These are phyloP conservation scores for Odocoileus virginianus DNA, from an alignment of 2,113 vertebrate genomes.

Conservation along the genomic window DNA sequence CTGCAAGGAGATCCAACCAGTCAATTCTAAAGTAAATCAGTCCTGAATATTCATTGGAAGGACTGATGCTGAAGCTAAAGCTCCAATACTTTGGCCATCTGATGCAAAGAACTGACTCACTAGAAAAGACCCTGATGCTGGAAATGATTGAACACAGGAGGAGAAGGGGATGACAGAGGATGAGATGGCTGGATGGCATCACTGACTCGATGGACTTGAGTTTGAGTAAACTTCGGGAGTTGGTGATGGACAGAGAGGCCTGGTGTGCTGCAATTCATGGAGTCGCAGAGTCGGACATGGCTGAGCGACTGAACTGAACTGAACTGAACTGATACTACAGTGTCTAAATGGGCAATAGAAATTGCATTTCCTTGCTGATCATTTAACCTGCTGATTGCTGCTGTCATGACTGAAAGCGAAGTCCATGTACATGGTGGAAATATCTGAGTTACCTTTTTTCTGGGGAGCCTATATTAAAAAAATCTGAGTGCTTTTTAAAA, in stretches of 20 bases:
- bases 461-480: not conserved
- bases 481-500: not conserved
- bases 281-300: not conserved
- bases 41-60: not conserved
- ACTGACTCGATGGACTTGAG: not conserved
- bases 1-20: not conserved
- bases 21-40: not conserved
- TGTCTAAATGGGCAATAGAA: not conserved
- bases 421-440: not conserved
- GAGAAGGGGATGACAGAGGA: not conserved
- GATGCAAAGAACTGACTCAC: not conserved
- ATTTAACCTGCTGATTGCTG: not conserved
- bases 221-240: not conserved
- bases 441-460: not conserved
- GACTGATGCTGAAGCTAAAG: not conserved
- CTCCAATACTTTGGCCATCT: not conserved
- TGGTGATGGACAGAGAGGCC: not conserved
- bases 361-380: not conserved
- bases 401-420: not conserved
- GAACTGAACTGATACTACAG: not conserved
- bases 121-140: not conserved
- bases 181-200: not conserved
- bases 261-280: not conserved
- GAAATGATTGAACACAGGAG: not conserved
- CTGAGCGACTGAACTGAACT: not conserved